These are phyloP conservation scores for Empis livida DNA, from an alignment of 2,888 invertebrate species.

Conservation along the genomic window DNA sequence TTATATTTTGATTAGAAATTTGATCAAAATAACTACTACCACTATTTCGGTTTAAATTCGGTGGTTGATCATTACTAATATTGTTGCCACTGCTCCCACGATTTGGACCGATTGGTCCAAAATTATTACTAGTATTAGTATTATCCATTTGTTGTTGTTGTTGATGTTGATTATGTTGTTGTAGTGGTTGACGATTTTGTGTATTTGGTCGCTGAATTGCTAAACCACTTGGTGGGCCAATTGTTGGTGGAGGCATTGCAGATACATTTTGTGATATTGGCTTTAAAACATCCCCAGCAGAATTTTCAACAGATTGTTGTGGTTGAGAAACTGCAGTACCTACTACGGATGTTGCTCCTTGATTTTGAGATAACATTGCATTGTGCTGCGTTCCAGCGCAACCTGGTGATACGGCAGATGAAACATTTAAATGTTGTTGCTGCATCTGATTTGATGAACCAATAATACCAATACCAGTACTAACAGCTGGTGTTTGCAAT, in stretches of 20 bases:
- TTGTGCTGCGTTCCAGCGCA: conserved; percentile 12
- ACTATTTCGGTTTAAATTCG: conserved; percentile 9
- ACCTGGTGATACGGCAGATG: conserved; percentile 11
- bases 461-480: conserved; percentile 6
- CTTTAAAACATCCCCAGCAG: conserved; percentile 14
- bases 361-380: conserved; percentile 3
- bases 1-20: conserved; percentile 19
- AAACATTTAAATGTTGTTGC: conserved; percentile 2
- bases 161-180: conserved; percentile 17
- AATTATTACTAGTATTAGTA: conserved; percentile 13
- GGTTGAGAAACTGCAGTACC: conserved; percentile 2
- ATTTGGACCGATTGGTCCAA: conserved; percentile 28
- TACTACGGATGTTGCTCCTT: conserved; percentile 14
- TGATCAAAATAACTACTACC: conserved; percentile 10
- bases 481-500: conserved; percentile 9
- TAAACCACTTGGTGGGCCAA: conserved; percentile 18
- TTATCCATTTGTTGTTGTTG: conserved; percentile 10
- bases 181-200: conserved; percentile 8
- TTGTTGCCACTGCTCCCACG: conserved; percentile 9
- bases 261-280: conserved; percentile 9
- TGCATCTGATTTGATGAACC: conserved; percentile 11
- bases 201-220: conserved; percentile 29
- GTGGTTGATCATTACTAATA: conserved; percentile 18
- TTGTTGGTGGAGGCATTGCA: conserved; percentile 15
- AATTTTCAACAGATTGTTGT: background rate